A percentile compares a stretch with the other conserved stretches of the same genome.
Evolutionary conservation across 53 echinoderm and acorn worm species (phyloP).

Genomic region (Hippasteria phrygiana): DNA sequence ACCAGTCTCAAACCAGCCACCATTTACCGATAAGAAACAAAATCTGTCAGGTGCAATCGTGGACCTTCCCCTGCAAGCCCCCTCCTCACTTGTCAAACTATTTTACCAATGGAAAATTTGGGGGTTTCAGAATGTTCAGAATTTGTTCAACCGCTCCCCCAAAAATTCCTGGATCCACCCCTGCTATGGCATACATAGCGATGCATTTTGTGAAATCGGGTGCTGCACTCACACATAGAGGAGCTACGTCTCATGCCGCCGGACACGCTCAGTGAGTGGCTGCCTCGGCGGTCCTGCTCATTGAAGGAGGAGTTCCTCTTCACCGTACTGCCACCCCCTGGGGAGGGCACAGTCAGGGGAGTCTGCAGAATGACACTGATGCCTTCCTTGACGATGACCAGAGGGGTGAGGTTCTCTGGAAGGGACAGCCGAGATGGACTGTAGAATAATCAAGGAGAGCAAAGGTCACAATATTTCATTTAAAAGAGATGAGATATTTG

Average conservation of each 20-base stretch:
- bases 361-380: slow-evolving; percentile 81
- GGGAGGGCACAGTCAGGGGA: slow-evolving; percentile 50
- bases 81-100: too few relatives aligned
- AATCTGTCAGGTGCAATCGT: too few relatives aligned
- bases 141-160: too few relatives aligned
- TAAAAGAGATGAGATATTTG: neutral
- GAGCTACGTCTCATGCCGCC: slow-evolving; percentile 67
- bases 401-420: slow-evolving; percentile 71
- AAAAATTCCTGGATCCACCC: too few relatives aligned
- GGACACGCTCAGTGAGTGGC: slow-evolving; percentile 47
- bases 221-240: slow-evolving; percentile 74
- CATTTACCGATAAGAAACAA: too few relatives aligned
- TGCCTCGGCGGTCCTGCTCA: slow-evolving; percentile 48
- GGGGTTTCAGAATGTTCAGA: too few relatives aligned
- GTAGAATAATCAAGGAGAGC: neutral
- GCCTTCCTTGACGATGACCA: slow-evolving; percentile 75
- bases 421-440: slow-evolving; percentile 50
- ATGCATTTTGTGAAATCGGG: neutral
- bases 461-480: neutral
- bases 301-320: slow-evolving; percentile 56
- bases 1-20: too few relatives aligned
- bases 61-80: too few relatives aligned
- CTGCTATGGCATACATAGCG: too few relatives aligned
- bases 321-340: slow-evolving; percentile 51
- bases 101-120: too few relatives aligned